These are phyloP conservation scores for Listrodromus nycthemerus DNA, from an alignment of 2,888 invertebrate genomes.

Conservation along the genomic window DNA sequence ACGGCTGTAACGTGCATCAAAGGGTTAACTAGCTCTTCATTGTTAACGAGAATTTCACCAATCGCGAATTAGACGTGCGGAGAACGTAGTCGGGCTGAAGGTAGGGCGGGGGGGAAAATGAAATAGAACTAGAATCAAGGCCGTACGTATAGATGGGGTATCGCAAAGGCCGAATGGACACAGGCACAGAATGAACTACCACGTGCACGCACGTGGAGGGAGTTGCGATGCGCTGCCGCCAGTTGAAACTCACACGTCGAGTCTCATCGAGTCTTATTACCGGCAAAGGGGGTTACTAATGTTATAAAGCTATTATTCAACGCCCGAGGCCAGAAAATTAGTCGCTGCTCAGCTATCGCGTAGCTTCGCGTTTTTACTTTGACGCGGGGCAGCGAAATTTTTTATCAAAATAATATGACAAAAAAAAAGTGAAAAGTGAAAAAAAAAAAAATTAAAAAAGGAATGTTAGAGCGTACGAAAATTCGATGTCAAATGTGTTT, in stretches of 20 bases:
- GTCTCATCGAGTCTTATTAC: not conserved
- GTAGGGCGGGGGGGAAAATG: not conserved
- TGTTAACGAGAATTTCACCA: not conserved
- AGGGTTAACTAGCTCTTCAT: not conserved
- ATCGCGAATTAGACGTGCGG: slow-evolving; percentile 1
- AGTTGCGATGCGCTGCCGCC: not conserved
- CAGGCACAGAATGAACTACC: not conserved
- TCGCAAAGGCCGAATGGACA: slow-evolving; percentile 3
- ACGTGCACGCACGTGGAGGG: slow-evolving; percentile 6
- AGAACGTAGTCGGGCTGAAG: not conserved
- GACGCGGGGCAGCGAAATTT: not conserved
- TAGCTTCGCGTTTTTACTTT: not conserved
- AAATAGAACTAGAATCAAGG: slow-evolving; percentile 5
- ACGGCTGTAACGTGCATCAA: not conserved
- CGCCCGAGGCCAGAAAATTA: slow-evolving; percentile 25
- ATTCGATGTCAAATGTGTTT: not conserved
- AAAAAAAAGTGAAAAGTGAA: no score
- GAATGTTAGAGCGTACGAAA: no score
- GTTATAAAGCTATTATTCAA: slow-evolving; percentile 18
- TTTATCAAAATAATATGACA: no score
- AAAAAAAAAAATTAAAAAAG: no score
- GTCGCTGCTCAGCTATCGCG: not conserved
- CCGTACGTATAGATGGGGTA: not conserved
- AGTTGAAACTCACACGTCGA: not conserved
- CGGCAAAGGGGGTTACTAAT: slow-evolving; percentile 11